Conservation (phyloP, 2,797 vertebrate species). For the Euphonia xanthogaster region DNA sequence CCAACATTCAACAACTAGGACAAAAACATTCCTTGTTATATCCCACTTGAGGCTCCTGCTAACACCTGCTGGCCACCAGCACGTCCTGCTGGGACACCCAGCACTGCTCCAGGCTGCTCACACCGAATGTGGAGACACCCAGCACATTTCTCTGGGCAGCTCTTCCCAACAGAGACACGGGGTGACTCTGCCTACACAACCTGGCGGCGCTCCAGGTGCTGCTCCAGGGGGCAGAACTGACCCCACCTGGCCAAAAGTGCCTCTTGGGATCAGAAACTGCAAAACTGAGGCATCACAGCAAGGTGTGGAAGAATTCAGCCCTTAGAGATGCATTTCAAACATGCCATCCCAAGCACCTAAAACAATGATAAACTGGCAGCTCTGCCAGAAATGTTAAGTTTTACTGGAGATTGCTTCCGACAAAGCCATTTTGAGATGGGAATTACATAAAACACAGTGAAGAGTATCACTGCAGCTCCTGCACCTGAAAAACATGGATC, state of each 20-base stretch:
- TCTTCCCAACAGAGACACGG: rapidly evolving
- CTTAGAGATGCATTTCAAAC: background rate
- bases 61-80: background rate
- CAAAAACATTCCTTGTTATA: conserved; percentile 57
- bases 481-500: rapidly evolving
- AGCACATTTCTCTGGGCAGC: background rate
- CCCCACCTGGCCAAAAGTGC: background rate
- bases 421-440: background rate
- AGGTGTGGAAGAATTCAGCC: background rate
- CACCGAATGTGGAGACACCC: background rate
- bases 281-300: background rate
- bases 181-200: background rate
- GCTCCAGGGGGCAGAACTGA: background rate
- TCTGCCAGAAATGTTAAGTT: background rate
- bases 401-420: background rate
- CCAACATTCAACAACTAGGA: conserved; percentile 80
- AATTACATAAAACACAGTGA: background rate
- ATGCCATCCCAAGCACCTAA: background rate
- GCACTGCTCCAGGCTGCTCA: background rate
- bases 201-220: rapidly evolving
- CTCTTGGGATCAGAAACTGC: background rate
- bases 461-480: background rate
- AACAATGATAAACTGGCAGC: background rate
- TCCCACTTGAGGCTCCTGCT: background rate
- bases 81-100: background rate